Evolutionary conservation across 2,888 invertebrate species (phyloP).

Genomic region (Lordiphosa fenestrarum): DNA sequence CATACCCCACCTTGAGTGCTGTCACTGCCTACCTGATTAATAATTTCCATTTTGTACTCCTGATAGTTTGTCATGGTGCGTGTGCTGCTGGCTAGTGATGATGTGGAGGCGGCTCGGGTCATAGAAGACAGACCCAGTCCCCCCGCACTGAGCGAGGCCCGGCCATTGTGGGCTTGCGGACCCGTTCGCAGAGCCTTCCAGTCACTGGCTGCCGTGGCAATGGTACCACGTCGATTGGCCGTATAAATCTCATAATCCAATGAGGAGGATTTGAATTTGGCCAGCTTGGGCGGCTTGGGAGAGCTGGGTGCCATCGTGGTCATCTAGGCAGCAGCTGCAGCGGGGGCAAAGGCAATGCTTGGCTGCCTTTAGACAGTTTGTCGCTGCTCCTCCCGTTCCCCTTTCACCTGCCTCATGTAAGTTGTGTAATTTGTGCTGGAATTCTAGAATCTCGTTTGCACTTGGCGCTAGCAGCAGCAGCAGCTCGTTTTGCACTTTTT

Average conservation of each 20-base stretch:
- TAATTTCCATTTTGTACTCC: constrained; percentile 79
- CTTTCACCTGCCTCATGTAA: constrained; percentile 48
- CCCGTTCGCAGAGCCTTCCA: constrained; percentile 56
- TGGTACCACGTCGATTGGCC: constrained; percentile 65
- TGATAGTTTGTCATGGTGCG: constrained; percentile 75
- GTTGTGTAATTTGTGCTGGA: constrained; percentile 56
- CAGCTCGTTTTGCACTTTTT: constrained; percentile 61
- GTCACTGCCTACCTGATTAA: constrained; percentile 75
- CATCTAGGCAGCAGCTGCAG: constrained; percentile 25
- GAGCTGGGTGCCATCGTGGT: constrained; percentile 47
- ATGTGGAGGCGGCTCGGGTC: constrained; percentile 74
- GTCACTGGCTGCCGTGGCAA: constrained; percentile 62
- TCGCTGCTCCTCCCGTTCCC: constrained; percentile 18
- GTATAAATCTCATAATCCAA: constrained; percentile 74
- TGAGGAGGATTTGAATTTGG: constrained; percentile 73
- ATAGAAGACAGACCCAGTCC: constrained; percentile 28
- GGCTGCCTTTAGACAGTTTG: constrained; percentile 32
- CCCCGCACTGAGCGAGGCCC: constrained; percentile 40
- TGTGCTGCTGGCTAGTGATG: constrained; percentile 74
- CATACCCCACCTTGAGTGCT: neutral
- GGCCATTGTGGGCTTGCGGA: constrained; percentile 33
- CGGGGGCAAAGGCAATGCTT: constrained; percentile 32
- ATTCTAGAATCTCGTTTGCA: constrained; percentile 25
- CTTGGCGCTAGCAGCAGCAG: constrained; percentile 14
- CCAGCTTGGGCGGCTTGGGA: constrained; percentile 42